phyloP scores from a whole-genome alignment of 2,113 vertebrate genomes.

The Platichthys stellatus region DNA sequence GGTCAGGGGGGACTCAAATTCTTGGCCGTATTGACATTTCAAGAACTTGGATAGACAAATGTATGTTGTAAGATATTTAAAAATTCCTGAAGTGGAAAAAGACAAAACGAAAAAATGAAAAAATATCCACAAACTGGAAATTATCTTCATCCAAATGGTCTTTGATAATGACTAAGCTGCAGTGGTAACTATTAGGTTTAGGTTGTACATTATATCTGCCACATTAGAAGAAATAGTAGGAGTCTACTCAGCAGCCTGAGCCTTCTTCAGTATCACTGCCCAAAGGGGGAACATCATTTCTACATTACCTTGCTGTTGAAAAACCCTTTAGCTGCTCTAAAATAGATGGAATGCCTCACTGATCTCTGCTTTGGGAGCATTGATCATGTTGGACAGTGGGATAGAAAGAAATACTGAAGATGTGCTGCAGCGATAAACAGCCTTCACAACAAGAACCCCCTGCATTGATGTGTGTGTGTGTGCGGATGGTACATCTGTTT shows the following conservation, averaged over 20 bases:
- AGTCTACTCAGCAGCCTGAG: not conserved
- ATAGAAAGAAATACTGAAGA: not conserved
- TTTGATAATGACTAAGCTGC: too few relatives aligned
- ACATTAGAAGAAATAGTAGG: not conserved
- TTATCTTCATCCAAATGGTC: too few relatives aligned
- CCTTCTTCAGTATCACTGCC: not conserved
- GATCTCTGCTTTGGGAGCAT: not conserved
- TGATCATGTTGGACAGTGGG: not conserved
- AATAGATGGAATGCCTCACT: not conserved
- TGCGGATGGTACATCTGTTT: not conserved
- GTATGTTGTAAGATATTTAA: too few relatives aligned
- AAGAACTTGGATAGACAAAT: too few relatives aligned
- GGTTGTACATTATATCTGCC: not conserved
- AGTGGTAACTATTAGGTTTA: too few relatives aligned
- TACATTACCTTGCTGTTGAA: constrained; percentile 15
- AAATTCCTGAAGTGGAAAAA: too few relatives aligned
- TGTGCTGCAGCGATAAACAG: not conserved
- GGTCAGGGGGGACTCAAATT: too few relatives aligned
- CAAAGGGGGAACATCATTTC: not conserved
- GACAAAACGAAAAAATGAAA: too few relatives aligned
- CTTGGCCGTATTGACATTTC: too few relatives aligned
- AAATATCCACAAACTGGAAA: not conserved
- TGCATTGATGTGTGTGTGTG: not conserved
- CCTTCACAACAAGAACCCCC: too few relatives aligned
- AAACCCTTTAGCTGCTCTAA: constrained; percentile 1